Evolutionary conservation across 2,113 vertebrate genomes (phyloP).

Genomic region (Ranitomeya variabilis): DNA sequence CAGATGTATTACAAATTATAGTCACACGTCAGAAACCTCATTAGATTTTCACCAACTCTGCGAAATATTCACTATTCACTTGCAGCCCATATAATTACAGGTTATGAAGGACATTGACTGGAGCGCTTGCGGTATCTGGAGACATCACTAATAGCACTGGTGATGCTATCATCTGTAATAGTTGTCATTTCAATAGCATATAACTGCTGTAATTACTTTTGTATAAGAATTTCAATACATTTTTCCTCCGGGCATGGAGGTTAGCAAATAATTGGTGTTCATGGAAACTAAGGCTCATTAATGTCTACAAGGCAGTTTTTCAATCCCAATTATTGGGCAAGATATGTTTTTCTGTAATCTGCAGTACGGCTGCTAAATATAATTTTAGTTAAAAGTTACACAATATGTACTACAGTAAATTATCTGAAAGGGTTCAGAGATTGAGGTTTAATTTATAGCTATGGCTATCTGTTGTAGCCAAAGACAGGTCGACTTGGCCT

Average conservation of each 20-base stretch:
- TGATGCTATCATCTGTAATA: not conserved
- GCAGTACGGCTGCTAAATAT: not conserved
- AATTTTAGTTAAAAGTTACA: not conserved
- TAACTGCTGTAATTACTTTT: slow-evolving; percentile 14
- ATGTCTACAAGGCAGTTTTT: slow-evolving; percentile 8
- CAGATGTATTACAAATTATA: too few species aligned
- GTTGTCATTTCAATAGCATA: not conserved
- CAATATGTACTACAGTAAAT: not conserved
- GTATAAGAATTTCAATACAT: not conserved
- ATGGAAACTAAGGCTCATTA: slow-evolving; percentile 22
- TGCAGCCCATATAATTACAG: not conserved
- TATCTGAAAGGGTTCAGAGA: not conserved
- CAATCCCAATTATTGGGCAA: not conserved
- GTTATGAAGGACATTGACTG: not conserved
- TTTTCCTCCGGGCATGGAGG: not conserved
- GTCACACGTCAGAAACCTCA: not conserved
- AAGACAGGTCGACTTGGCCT: too few species aligned
- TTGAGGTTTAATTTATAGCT: too few species aligned
- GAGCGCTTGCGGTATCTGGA: not conserved
- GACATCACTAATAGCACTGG: not conserved
- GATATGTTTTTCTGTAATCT: not conserved
- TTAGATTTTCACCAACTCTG: not conserved
- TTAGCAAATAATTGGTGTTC: slow-evolving; percentile 21
- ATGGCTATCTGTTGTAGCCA: too few species aligned
- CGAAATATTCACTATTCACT: not conserved